Base-by-base conservation (phyloP, 2,113 vertebrate species). In the Trochalopteron elliotii region DNA sequence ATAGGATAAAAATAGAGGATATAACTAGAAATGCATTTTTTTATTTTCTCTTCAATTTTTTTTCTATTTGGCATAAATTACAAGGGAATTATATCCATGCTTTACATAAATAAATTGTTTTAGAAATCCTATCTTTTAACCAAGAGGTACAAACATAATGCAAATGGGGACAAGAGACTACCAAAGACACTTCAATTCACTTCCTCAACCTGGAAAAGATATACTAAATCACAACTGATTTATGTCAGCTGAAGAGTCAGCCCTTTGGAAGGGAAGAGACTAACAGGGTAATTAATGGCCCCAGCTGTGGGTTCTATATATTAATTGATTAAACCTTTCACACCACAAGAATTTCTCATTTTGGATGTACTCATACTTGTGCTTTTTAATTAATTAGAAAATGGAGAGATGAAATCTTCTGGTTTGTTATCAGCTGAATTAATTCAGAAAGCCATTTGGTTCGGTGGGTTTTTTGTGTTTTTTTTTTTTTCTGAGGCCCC, bases 351-450 rank as follows among this genome's bases (percentile, higher is more conserved):
- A 83, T 94, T 86, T 90, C 93, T 96, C 71, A 86, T 95, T 95
- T 93, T 92, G 64, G 30, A 27, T 86, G 11, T 86, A 86, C 55
- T 93, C 67, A 77, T 77, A 85, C 55, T 31, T 59, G 6, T 5
- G 27, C 57, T 91, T 50, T 93, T 92, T 78, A 94, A 90, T 84
- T 95, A 94, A 93, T 94, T 88, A 94, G 79, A 56, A 95, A 95
- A 83, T 40, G 33, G 79, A 70, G 19, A 81, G 42, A 55, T 81
- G 50, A 76, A 88, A 93, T 71, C 27, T 70, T 96, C 85, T 88
- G 9, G 33, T 67, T 83, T 83, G 17, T 76, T 94, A 70, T 88
- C 52, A 75, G 17, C 33, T 70, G 69, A 83, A 87, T 76, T 91
- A 78, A 93, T 85, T 85, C 71, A 35, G 18, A 42, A 83, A 89